Evolutionary conservation across 2,113 vertebrate genomes (phyloP).

Genomic region (human): GRCh38 chr14:29271001-29271500

Average conservation of each 20-base stretch:
- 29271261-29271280: neutral
- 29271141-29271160: neutral
- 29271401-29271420: slow-evolving; percentile 30
- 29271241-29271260: neutral
- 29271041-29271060: neutral
- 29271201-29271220: neutral
- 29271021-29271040: neutral
- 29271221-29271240: neutral
- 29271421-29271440: neutral
- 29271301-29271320: neutral
- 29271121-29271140: neutral
- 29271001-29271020: neutral
- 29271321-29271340: neutral
- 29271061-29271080: neutral
- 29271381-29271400: neutral
- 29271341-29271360: neutral
- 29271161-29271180: neutral
- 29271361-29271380: slow-evolving; percentile 15
- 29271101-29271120: neutral
- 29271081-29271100: neutral
- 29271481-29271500: neutral
- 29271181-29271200: neutral
- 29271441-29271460: slow-evolving; percentile 7
- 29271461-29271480: slow-evolving; percentile 31
- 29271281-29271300: neutral